These are phyloP conservation scores for Diplodus sargus DNA, from an alignment of 2,797 vertebrate genomes.

Conservation along the genomic window DNA sequence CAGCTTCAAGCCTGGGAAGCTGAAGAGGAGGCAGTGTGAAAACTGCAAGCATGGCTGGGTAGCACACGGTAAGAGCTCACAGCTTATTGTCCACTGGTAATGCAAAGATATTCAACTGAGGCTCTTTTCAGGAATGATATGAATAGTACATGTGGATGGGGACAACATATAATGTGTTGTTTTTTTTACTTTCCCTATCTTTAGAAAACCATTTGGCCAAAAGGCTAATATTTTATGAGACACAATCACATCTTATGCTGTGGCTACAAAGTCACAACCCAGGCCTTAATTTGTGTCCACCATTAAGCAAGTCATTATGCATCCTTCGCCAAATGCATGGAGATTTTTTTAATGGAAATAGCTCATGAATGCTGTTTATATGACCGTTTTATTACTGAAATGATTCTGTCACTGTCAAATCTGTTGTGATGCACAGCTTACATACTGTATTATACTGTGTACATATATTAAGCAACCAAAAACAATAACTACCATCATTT, in stretches of 20 bases:
- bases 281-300: neutral
- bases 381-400: neutral
- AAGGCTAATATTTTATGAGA: neutral
- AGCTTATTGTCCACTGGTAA: neutral
- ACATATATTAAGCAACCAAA: neutral
- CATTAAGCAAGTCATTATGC: no score
- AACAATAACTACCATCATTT: neutral
- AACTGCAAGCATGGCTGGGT: conserved; percentile 98
- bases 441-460: neutral
- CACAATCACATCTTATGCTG: neutral
- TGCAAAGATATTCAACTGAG: neutral
- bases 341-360: neutral
- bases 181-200: neutral
- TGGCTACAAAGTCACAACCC: neutral
- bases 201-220: neutral
- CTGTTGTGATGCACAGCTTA: neutral
- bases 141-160: neutral
- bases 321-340: no score
- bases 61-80: conserved; percentile 90
- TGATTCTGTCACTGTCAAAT: neutral
- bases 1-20: conserved; percentile 94
- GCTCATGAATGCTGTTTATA: neutral
- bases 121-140: neutral
- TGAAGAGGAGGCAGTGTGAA: conserved; percentile 95
- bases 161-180: neutral